Evolutionary conservation across 2,113 vertebrate genomes (phyloP), one percentile per base, ranked within the genome.

Genomic region (Orientallactaga bullata): DNA sequence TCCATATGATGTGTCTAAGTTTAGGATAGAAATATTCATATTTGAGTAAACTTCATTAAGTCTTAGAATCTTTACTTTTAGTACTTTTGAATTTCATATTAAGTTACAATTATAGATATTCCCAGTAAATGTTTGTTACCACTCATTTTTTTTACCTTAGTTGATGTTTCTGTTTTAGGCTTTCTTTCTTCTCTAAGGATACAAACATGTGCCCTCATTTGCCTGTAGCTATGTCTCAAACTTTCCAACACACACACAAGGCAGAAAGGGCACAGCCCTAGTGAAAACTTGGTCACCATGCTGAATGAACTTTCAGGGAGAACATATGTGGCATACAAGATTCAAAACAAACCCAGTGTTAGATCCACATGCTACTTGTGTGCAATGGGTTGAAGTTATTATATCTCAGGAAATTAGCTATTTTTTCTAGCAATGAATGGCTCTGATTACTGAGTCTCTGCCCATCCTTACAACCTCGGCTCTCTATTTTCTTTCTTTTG

Each of bases 401-500:
- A 12, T 69, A 92, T 66, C 28, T 0, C 7, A 39, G 42, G 69
- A 6, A 96, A n/a, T 7, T 3, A 35, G n/a, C 73, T 73, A 37
- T 78, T 74, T 89, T 16, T 94, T 13, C 86, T 26, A 93, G 83
- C 10, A 88, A 72, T n/a, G 30, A 63, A 66, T 63, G 24, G 28
- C n/a, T 87, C 78, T 80, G 35, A 21, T 85, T 73, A 74, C 18
- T 85, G 58, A 71, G 60, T 51, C 85, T 60, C 79, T 65, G 61
- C 35, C 69, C 89, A 47, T 72, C 15, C 2, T 3, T 78, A 28
- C 24, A 30, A 23, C 26, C 65, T 89, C 60, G 16, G 39, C 85
- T 0, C 37, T 93, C 76, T 55, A 20, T 28, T 88, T 93, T 81
- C 47, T 77, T 79, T 65, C 90, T 90, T 95, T 89, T 23, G 74